Base-by-base conservation (phyloP, 2,113 vertebrate species). In the Varanus komodoensis region DNA sequence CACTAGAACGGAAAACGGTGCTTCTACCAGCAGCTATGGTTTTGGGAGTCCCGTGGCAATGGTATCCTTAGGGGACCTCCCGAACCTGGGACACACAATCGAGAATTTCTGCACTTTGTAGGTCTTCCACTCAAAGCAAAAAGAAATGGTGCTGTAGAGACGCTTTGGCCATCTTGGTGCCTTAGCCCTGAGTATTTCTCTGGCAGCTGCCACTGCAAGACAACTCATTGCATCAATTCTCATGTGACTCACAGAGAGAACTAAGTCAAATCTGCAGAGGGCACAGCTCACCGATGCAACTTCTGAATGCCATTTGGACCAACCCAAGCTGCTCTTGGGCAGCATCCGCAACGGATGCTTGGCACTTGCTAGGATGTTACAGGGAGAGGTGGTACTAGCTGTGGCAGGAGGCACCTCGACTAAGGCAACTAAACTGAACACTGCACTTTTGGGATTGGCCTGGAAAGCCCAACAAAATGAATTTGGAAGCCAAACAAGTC, bases 381-480 rank as follows among this genome's bases (percentile, higher is more conserved):
- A 44, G 81, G 67, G 82, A 69, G 89, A 94, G 82, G 64, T 89
- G 57, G 1, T 6, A 50, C 50, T 67, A 75, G 64, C 44, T 50
- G 82, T 34, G 44, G 74, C n/a, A 25, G 83, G 54, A 80, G 48
- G 50, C 32, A 57, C 83, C 57, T 90, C 48, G 23, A 15, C 32
- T 68, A 17, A 34, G 25, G 61, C n/a, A 3, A 69, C 32, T n/a
- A 54, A 69, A 23, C 44, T 74, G 54, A 79, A 32, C 64, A 71
- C 48, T 75, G 44, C 6, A 44, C 61, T 29, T 85, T 69, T 52
- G 29, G 44, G 79, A 84, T 78, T 8, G 29, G 61, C 17, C 9
- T 38, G 9, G 25, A 4, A 25, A 84, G 6, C 29, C 81, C 44
- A 84, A 27, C 5, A 34, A 69, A 87, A 68, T 44, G 25, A 34